A percentile compares a stretch with the other conserved stretches of the same genome.
These are phyloP conservation scores for Formicarius rufipectus DNA, from an alignment of 2,113 vertebrate genomes.

Conservation along the genomic window DNA sequence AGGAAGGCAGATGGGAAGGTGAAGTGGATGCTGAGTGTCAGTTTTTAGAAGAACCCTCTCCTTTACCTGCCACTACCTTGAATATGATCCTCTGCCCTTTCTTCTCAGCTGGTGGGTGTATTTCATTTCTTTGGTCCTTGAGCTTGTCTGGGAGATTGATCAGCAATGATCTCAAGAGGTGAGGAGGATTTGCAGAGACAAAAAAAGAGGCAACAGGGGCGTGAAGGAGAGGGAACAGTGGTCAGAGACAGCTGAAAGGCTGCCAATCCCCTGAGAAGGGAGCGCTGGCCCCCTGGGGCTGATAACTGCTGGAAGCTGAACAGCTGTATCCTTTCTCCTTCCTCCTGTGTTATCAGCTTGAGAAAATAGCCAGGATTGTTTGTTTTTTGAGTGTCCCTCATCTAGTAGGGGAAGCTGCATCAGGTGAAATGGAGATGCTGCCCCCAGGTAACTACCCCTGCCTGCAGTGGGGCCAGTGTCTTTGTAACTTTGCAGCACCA, in stretches of 20 bases:
- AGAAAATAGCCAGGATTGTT: conserved; percentile 26
- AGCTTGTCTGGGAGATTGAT: not conserved
- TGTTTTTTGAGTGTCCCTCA: not conserved
- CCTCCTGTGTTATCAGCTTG: not conserved
- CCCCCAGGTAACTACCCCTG: not conserved
- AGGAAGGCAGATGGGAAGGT: not conserved
- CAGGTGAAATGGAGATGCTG: not conserved
- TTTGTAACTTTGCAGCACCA: not conserved
- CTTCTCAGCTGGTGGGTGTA: not conserved
- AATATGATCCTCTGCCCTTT: not conserved
- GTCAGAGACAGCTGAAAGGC: not conserved
- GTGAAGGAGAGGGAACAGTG: not conserved
- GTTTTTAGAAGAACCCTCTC: not conserved
- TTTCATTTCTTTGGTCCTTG: not conserved
- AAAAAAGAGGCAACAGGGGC: not conserved
- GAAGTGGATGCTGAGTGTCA: not conserved
- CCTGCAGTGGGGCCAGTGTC: not conserved
- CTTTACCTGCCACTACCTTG: not conserved
- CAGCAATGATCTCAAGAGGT: fast-evolving
- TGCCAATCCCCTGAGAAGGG: not conserved
- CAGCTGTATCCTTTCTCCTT: conserved; percentile 1
- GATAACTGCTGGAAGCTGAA: not conserved
- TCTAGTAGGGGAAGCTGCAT: not conserved
- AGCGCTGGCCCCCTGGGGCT: not conserved
- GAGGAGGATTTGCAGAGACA: not conserved